Evolutionary conservation across 1,140 invertebrate species (phyloP).

Genomic region (Drosophila repletoides): DNA sequence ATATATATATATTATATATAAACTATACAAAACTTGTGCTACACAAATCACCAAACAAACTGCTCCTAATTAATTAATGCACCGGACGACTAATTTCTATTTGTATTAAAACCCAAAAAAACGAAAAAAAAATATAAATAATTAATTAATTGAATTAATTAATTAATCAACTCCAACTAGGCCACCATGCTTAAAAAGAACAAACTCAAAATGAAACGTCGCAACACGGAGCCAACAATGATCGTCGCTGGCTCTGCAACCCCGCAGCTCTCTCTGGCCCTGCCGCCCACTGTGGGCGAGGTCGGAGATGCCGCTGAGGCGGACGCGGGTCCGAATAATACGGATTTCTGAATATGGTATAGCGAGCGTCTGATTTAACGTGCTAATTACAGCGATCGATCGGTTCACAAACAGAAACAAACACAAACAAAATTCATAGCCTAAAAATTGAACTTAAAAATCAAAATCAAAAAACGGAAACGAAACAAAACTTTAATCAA

Average conservation of each 20-base stretch:
- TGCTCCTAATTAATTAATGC: constrained; percentile 34
- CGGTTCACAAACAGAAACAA: constrained; percentile 9
- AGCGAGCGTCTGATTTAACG: constrained; percentile 86
- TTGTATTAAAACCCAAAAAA: constrained; percentile 11
- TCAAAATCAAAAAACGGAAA: constrained; percentile 79
- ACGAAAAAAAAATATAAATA: constrained; percentile 2
- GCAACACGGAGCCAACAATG: constrained; percentile 96
- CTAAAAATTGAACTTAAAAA: constrained; percentile 56
- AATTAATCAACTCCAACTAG: constrained; percentile 83
- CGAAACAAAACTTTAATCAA: constrained; percentile 74
- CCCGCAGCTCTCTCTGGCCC: constrained; percentile 84
- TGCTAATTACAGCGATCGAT: constrained; percentile 62
- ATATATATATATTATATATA: constrained; percentile 13
- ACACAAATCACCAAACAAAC: constrained; percentile 11
- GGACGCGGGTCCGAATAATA: constrained; percentile 77
- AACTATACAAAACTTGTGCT: background rate
- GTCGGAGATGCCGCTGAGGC: constrained; percentile 83
- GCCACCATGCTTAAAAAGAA: constrained; percentile 94
- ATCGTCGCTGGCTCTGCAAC: constrained; percentile 86
- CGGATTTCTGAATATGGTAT: constrained; percentile 86
- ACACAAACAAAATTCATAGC: constrained; percentile 30
- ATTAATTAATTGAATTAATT: constrained; percentile 13
- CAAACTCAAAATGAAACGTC: constrained; percentile 96
- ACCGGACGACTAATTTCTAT: constrained; percentile 50
- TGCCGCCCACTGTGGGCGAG: constrained; percentile 81